Evolutionary conservation across 2,797 vertebrate genomes (phyloP).

Genomic region (Tapera naevia): DNA sequence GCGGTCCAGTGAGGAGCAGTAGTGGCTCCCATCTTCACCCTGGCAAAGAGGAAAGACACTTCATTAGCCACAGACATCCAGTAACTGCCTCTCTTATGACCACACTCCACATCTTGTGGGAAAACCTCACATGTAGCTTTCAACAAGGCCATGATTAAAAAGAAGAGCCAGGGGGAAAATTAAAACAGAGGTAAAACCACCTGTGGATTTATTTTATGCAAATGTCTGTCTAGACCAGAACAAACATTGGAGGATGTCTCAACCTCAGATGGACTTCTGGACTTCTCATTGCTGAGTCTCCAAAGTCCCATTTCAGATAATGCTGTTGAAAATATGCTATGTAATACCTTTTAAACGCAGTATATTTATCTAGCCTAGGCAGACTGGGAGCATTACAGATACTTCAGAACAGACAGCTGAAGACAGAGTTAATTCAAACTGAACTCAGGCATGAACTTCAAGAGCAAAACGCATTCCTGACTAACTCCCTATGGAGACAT

Average conservation of each 20-base stretch:
- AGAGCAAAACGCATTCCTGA: not conserved
- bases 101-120: rapidly evolving
- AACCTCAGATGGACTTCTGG: not conserved
- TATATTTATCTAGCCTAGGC: not conserved
- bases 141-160: not conserved
- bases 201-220: not conserved
- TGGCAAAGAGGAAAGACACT: constrained; percentile 59
- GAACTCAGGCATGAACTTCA: not conserved
- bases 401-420: not conserved
- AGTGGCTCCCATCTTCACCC: constrained; percentile 73
- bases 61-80: not conserved
- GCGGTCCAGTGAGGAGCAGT: constrained; percentile 60
- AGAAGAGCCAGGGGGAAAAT: not conserved
- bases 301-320: not conserved
- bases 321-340: not conserved
- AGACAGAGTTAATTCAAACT: constrained; percentile 21
- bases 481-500: not conserved
- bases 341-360: not conserved
- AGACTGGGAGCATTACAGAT: not conserved
- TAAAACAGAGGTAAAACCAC: not conserved
- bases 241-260: not conserved
- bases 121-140: not conserved
- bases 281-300: not conserved
- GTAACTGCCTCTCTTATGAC: not conserved
- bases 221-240: not conserved